phyloP scores from a whole-genome alignment of 2,113 vertebrate genomes.

The Merops nubicus region DNA sequence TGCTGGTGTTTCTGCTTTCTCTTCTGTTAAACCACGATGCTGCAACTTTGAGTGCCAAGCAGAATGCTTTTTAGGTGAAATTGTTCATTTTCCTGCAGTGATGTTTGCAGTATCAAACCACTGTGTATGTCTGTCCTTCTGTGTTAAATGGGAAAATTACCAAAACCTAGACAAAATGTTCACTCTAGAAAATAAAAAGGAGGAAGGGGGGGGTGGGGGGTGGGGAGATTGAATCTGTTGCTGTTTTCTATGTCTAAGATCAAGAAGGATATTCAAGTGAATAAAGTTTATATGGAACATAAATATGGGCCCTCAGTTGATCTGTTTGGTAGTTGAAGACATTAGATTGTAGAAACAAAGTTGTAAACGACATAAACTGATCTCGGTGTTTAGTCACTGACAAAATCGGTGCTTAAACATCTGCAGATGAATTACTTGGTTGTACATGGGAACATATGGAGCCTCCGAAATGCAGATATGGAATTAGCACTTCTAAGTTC shows the following conservation, averaged over 20 bases:
- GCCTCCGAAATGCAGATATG: not conserved
- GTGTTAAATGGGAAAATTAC: not conserved
- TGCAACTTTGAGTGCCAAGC: not conserved
- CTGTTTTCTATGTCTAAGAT: not conserved
- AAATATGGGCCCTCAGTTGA: not conserved
- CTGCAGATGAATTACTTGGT: not conserved
- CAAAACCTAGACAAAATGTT: not conserved
- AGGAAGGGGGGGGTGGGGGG: accelerated
- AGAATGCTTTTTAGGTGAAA: not conserved
- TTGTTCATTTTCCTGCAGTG: not conserved
- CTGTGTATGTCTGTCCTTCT: not conserved
- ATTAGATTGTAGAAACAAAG: not conserved
- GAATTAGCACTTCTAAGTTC: not conserved
- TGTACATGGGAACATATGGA: not conserved
- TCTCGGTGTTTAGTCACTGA: not conserved
- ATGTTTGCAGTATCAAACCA: not conserved
- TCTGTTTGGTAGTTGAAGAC: not conserved
- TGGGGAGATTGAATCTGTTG: not conserved
- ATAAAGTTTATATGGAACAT: not conserved
- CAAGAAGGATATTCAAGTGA: not conserved
- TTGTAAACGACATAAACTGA: not conserved
- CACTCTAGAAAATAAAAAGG: not conserved
- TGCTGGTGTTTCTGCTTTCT: not conserved
- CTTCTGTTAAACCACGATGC: not conserved
- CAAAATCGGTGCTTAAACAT: not conserved